These are phyloP conservation scores for Alviniconcha strummeri DNA, from an alignment of 2,888 invertebrate genomes.

Conservation along the genomic window DNA sequence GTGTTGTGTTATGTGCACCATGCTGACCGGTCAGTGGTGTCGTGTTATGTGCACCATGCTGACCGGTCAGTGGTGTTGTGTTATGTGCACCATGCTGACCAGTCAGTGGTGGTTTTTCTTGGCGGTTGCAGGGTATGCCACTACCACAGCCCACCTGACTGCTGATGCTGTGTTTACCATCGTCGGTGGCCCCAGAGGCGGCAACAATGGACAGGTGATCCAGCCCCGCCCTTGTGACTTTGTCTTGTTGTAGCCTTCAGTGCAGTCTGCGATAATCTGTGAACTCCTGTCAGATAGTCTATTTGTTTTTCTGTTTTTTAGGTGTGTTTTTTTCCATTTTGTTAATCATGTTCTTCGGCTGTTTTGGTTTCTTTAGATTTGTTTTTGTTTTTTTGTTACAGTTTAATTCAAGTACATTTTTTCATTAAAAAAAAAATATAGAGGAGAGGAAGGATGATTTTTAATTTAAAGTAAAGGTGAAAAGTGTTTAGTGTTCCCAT, in stretches of 20 bases:
- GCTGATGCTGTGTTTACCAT: constrained; percentile 44
- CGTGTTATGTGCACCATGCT: too few species aligned
- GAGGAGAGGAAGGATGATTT: neutral
- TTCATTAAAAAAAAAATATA: neutral
- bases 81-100: too few species aligned
- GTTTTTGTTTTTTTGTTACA: neutral
- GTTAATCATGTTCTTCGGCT: too few species aligned
- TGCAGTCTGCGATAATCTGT: too few species aligned
- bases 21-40: too few species aligned
- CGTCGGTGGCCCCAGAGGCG: constrained; percentile 51
- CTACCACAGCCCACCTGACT: constrained; percentile 53
- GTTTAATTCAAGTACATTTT: neutral
- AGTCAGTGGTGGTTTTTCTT: too few species aligned
- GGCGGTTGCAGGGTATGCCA: constrained; percentile 52
- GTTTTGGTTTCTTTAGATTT: too few species aligned
- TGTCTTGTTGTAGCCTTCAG: too few species aligned
- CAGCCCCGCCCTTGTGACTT: neutral
- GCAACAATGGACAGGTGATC: constrained; percentile 49
- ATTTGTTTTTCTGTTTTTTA: neutral
- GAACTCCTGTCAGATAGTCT: neutral
- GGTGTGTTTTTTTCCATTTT: neutral
- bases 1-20: too few species aligned
- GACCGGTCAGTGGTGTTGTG: too few species aligned
- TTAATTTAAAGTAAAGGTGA: too few species aligned
- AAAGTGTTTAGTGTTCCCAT: too few species aligned